These are phyloP conservation scores for Thripadectes ignobilis DNA, from an alignment of 2,797 vertebrate species.

Conservation along the genomic window DNA sequence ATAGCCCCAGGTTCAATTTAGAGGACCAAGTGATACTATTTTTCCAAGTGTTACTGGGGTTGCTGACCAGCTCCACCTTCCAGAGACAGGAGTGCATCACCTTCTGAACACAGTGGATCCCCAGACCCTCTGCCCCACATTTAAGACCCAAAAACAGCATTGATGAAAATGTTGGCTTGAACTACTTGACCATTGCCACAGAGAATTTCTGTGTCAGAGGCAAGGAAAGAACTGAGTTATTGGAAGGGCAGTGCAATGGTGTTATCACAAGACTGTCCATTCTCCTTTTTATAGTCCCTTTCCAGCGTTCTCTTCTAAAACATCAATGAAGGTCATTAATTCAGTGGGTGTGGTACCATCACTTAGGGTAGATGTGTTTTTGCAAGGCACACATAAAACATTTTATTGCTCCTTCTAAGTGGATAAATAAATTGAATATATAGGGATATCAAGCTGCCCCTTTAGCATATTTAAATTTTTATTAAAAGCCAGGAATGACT, in stretches of 20 bases:
- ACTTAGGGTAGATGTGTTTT: neutral
- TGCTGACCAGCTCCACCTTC: neutral
- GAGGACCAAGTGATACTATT: neutral
- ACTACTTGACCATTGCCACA: neutral
- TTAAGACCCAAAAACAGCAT: neutral
- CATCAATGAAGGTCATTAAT: neutral
- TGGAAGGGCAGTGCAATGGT: neutral
- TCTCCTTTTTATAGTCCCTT: neutral
- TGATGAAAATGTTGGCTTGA: neutral
- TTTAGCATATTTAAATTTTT: neutral
- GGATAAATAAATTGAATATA: neutral
- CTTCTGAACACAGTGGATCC: neutral
- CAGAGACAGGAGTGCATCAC: neutral
- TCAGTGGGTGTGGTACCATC: neutral
- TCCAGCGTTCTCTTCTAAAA: neutral
- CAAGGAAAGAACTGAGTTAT: neutral
- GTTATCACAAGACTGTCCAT: neutral
- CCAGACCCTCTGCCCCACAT: neutral
- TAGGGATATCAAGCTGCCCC: neutral
- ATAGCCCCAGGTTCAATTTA: neutral
- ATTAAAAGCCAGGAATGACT: neutral
- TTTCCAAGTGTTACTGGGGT: neutral
- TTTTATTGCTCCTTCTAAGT: neutral
- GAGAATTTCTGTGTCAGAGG: constrained; percentile 4
- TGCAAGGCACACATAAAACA: neutral